These are phyloP conservation scores for Misgurnus anguillicaudatus DNA, from an alignment of 2,113 vertebrate species.

Conservation along the genomic window DNA sequence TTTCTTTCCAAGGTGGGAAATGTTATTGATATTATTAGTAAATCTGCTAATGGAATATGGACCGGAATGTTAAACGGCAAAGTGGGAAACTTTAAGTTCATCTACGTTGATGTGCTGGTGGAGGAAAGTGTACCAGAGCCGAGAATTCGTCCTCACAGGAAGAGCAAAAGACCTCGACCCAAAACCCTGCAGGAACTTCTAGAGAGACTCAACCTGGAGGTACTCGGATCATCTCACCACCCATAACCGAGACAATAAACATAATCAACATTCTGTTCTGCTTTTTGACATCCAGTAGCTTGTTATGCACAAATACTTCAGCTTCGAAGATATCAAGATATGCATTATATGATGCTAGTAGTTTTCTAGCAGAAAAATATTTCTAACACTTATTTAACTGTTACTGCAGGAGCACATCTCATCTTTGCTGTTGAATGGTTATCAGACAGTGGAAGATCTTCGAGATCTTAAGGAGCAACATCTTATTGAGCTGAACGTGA, in stretches of 20 bases:
- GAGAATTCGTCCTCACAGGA: constrained; percentile 64
- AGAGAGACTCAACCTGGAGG: constrained; percentile 59
- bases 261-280: too few species aligned
- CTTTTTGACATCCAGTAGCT: neutral
- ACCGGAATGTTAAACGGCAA: constrained; percentile 87
- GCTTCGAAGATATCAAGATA: neutral
- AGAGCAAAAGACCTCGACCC: constrained; percentile 66
- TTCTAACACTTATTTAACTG: neutral
- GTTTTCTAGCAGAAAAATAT: neutral
- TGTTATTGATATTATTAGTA: constrained; percentile 89
- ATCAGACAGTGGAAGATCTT: constrained; percentile 87
- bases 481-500: constrained; percentile 85
- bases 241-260: neutral
- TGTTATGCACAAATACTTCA: neutral
- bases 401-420: constrained; percentile 79
- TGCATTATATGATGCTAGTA: neutral
- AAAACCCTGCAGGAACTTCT: constrained; percentile 83
- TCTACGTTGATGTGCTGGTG: constrained; percentile 85
- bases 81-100: constrained; percentile 93
- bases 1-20: constrained; percentile 82
- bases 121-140: constrained; percentile 71
- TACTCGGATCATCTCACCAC: neutral
- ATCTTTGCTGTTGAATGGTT: constrained; percentile 83
- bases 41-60: constrained; percentile 93
- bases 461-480: constrained; percentile 84